Evolutionary conservation across 2,113 vertebrate species (phyloP).

Genomic region (Xenopus tropicalis): DNA sequence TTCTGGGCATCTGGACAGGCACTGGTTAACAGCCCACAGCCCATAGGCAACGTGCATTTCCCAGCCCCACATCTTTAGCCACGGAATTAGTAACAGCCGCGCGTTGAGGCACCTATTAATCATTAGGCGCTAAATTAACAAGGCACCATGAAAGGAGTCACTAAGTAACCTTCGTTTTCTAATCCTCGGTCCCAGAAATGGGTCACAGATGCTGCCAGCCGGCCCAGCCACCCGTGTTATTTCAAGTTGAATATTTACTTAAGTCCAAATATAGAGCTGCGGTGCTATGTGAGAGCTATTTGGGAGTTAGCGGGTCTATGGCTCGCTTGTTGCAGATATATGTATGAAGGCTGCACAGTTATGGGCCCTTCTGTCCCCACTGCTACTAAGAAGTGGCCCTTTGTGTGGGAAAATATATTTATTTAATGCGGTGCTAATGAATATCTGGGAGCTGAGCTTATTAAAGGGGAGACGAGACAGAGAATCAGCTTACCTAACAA

Average conservation of each 20-base stretch:
- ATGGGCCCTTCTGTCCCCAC: not conserved
- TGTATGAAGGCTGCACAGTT: conserved; percentile 20
- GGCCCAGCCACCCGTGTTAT: conserved; percentile 41
- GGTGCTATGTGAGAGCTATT: conserved; percentile 25
- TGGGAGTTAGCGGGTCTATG: conserved; percentile 18
- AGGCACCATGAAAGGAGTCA: conserved; percentile 40
- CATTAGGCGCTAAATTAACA: conserved; percentile 38
- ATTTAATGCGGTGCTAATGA: too few species aligned
- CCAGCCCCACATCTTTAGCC: too few species aligned
- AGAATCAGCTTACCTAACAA: too few species aligned
- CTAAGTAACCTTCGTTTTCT: conserved; percentile 37
- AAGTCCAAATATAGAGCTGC: conserved; percentile 40
- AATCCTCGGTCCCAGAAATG: conserved; percentile 40
- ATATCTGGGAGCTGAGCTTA: too few species aligned
- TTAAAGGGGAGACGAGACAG: too few species aligned
- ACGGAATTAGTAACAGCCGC: too few species aligned
- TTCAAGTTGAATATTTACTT: conserved; percentile 45
- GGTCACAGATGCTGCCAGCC: conserved; percentile 38
- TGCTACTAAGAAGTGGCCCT: too few species aligned
- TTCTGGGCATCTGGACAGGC: too few species aligned
- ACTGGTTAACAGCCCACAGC: too few species aligned
- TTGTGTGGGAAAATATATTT: too few species aligned
- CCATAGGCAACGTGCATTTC: too few species aligned
- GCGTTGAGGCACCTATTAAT: conserved; percentile 18
- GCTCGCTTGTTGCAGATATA: conserved; percentile 30